Evolutionary conservation across 2,888 invertebrate species (phyloP).

Genomic region (Brachylomia viminalis): DNA sequence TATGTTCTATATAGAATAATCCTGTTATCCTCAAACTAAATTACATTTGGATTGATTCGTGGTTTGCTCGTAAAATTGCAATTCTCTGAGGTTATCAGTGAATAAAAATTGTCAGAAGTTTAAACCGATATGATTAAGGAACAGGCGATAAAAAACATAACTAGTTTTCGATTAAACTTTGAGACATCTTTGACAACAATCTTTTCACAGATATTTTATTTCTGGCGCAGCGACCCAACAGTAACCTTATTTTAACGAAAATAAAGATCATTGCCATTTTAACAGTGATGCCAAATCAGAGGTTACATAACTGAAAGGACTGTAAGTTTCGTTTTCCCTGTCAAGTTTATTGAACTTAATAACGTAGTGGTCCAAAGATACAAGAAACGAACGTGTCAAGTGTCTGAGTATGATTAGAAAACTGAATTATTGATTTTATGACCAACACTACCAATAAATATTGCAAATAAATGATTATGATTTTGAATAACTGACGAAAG

Average conservation of each 20-base stretch:
- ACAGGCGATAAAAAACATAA: background rate
- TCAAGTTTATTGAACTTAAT: background rate
- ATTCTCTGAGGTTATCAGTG: slow-evolving; percentile 43
- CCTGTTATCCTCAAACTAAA: slow-evolving; percentile 53
- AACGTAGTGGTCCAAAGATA: background rate
- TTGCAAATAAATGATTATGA: too few relatives aligned
- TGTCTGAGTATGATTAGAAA: too few relatives aligned
- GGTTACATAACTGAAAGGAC: background rate
- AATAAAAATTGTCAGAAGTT: slow-evolving; percentile 38
- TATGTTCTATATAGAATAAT: slow-evolving; percentile 47
- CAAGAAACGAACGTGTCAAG: too few relatives aligned
- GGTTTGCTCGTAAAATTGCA: slow-evolving; percentile 56
- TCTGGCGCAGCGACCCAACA: background rate
- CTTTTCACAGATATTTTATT: background rate
- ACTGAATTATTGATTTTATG: too few relatives aligned
- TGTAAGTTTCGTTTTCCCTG: background rate
- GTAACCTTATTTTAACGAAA: background rate
- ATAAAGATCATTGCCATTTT: background rate
- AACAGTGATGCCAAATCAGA: background rate
- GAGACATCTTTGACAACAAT: background rate
- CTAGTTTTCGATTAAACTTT: slow-evolving; percentile 9
- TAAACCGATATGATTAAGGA: slow-evolving; percentile 2
- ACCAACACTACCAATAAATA: too few relatives aligned
- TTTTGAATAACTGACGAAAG: background rate
- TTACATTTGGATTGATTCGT: slow-evolving; percentile 55